These are phyloP conservation scores for Agriotes lineatus DNA, from an alignment of 2,888 invertebrate species.

Conservation along the genomic window DNA sequence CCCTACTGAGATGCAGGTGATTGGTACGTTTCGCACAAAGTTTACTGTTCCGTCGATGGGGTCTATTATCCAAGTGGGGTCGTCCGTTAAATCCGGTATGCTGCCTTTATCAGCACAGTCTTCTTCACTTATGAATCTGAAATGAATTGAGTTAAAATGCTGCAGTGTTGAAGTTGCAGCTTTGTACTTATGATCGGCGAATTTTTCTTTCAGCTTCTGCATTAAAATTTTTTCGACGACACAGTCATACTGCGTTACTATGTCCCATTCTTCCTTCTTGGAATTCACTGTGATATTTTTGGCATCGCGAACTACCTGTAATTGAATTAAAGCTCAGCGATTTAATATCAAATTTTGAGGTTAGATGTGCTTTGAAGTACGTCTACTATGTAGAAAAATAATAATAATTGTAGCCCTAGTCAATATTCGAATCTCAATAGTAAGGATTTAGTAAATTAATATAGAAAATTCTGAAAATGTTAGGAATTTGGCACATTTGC, in stretches of 20 bases:
- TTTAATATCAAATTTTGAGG: background rate
- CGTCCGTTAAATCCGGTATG: constrained; percentile 74
- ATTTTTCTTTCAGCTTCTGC: constrained; percentile 68
- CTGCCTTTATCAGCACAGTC: constrained; percentile 64
- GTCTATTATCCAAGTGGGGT: constrained; percentile 88
- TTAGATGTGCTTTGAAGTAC: background rate
- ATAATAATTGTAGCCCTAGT: too few relatives aligned
- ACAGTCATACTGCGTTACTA: constrained; percentile 85
- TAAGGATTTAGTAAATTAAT: too few relatives aligned
- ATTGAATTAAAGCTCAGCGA: background rate
- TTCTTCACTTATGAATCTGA: constrained; percentile 87
- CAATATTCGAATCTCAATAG: too few relatives aligned
- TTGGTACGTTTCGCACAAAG: constrained; percentile 79
- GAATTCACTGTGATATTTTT: constrained; percentile 67
- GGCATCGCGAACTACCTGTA: constrained; percentile 65
- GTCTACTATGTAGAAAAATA: too few relatives aligned
- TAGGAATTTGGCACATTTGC: too few relatives aligned
- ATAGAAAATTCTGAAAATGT: too few relatives aligned
- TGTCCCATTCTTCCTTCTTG: constrained; percentile 75
- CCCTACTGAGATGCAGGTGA: constrained; percentile 78
- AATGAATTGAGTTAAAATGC: background rate
- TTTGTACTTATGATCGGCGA: constrained; percentile 76
- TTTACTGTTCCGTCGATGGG: constrained; percentile 91
- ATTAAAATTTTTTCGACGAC: constrained; percentile 81
- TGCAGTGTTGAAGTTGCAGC: too few relatives aligned